Evolutionary conservation across 1,140 invertebrate species (phyloP), one percentile per base, ranked within the genome.

Genomic region (Grapholita molesta): DNA sequence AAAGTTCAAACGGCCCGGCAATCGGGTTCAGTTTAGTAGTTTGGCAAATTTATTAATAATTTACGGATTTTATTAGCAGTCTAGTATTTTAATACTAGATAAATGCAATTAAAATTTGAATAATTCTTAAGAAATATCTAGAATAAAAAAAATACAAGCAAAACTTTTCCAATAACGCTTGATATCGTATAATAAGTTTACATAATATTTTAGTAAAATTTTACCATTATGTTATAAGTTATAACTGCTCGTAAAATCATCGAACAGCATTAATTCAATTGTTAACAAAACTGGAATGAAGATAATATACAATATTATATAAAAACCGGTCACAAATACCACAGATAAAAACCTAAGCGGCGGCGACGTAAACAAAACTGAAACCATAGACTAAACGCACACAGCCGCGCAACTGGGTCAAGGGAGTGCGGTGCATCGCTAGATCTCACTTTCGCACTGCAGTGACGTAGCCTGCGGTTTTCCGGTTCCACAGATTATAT

Each of bases 391-490:
- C 55, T 15, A 28, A 25, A 61, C 55, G 48, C 38, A 48, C 38
- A 69, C 69, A 68, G 76, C 74, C 68, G 70, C 67, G 76, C 75
- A 90, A 88, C 74, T 79, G 81, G 88, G 88, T 90, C 86, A 90
- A 89, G 88, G 88, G 87, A 88, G 80, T 82, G 77, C 85, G 86
- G 86, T 89, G 87, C 88, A 91, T 83, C 85, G 86, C 78, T 83
- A 86, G 85, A 89, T 88, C 89, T 89, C 87, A 91, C 89, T 91
- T 91, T 91, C 89, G 87, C 88, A 61, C 24, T 61, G 25, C 55
- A 61, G 24, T 61, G 55, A 61, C 55, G 55, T 61, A 61, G 55
- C 11, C 53, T 24, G 53, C 15, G 55, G n/a, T 25, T 61, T 61
- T 61, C 24, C 55, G 55, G 55, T 61, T 61, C 25, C 7, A 25